Conservation (phyloP, 2,113 vertebrate species). For the Hiodon alosoides region DNA sequence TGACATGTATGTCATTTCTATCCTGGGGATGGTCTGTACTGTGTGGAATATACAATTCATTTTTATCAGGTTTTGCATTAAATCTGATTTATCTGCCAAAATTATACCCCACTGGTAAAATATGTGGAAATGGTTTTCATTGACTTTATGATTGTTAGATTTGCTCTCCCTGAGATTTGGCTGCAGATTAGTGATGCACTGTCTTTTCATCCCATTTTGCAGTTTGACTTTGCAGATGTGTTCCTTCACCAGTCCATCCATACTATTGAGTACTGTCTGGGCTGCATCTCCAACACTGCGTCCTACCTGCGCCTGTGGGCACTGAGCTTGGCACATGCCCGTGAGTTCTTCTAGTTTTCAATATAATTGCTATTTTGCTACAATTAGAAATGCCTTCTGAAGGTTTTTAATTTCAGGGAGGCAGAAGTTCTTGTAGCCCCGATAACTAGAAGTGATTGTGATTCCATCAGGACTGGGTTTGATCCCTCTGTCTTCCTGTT, state of each 20-base stretch:
- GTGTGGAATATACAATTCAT: neutral
- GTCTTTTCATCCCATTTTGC: conserved; percentile 31
- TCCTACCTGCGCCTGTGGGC: conserved; percentile 97
- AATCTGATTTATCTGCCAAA: too few relatives aligned
- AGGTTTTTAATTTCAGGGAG: too few relatives aligned
- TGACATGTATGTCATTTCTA: too few relatives aligned
- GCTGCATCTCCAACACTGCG: conserved; percentile 94
- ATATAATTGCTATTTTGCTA: neutral
- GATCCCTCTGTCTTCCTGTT: neutral
- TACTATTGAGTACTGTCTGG: conserved; percentile 91
- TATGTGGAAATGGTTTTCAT: too few relatives aligned
- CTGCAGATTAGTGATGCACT: conserved; percentile 5
- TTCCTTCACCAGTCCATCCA: conserved; percentile 89
- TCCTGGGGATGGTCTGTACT: neutral
- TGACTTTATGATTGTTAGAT: neutral
- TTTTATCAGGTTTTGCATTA: too few relatives aligned
- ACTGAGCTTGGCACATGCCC: conserved; percentile 90
- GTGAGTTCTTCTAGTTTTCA: conserved; percentile 63
- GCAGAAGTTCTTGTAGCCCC: too few relatives aligned
- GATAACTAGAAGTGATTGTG: too few relatives aligned
- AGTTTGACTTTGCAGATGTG: conserved; percentile 82
- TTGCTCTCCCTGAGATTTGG: neutral
- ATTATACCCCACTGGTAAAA: too few relatives aligned
- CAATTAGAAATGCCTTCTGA: too few relatives aligned
- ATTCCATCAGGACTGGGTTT: neutral